Base-by-base conservation (phyloP, 2,888 invertebrate species). In the Heterodera filipjevi region DNA sequence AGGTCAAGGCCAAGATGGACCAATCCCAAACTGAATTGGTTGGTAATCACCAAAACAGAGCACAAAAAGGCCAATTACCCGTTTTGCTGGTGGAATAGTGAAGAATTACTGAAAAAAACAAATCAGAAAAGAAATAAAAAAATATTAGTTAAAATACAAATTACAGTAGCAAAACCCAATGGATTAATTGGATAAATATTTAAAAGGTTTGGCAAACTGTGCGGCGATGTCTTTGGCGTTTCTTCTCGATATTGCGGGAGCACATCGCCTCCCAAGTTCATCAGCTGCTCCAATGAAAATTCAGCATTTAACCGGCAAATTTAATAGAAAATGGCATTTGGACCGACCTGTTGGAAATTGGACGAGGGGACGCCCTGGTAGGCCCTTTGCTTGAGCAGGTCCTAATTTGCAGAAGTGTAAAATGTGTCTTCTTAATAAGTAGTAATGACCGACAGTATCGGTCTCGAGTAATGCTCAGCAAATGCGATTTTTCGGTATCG, bases 171-270 rank as follows among this genome's bases (percentile, higher is more conserved):
- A n/a, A n/a, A n/a, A n/a, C n/a, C n/a, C n/a, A n/a, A n/a, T n/a
- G n/a, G n/a, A n/a, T n/a, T n/a, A n/a, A n/a, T n/a, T n/a, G n/a
- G n/a, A 59, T n/a, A 27, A 22, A 22, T 27, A n/a, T 59, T 59
- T 59, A 59, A 27, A 27, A 27, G 8, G 8, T 30, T 27, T 59
- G 64, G n/a, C 10, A 16, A 16, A 75, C 75, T 83, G 92, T 99
- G 97, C 84, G 98, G 97, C 86, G 98, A 98, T 81, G 99, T 99
- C 92, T 98, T 99, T 86, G 99, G 99, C 92, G 98, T 97, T 92
- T 99, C 99, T 91, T 98, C 97, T 82, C 96, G 93, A 92, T 97
- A 97, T 92, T 96, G 96, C 86, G 96, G 96, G 93, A 98, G 93
- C 91, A 98, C 94, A 91, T 99, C 98, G 87, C 96, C 95, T 91